Conservation (phyloP, 2,797 vertebrate species). For the Mus minutoides region DNA sequence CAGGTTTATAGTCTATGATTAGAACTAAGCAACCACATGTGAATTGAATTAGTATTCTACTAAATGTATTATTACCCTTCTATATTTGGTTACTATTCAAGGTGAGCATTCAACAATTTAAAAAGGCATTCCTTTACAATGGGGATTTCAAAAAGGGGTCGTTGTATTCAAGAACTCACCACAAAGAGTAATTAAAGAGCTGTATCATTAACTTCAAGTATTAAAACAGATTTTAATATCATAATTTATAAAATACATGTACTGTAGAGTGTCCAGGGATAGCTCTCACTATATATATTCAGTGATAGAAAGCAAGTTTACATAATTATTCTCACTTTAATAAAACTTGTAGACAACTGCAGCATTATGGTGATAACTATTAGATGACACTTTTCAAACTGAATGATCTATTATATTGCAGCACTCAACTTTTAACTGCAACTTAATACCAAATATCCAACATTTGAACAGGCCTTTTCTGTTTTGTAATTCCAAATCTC, state of each 20-base stretch:
- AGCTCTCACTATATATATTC: not conserved
- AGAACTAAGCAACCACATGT: not conserved
- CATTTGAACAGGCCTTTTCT: not conserved
- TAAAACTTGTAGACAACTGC: conserved; percentile 6
- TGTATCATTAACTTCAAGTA: not conserved
- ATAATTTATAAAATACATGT: not conserved
- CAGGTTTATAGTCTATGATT: conserved; percentile 34
- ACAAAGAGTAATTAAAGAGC: not conserved
- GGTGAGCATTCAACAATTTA: not conserved
- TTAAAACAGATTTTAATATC: not conserved
- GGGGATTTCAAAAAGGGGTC: not conserved
- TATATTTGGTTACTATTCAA: not conserved
- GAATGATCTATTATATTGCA: conserved; percentile 12
- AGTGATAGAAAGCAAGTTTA: not conserved
- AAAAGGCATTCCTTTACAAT: not conserved
- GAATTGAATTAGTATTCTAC: not conserved
- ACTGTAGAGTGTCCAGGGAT: not conserved
- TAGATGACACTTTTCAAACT: conserved; percentile 8
- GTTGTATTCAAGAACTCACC: conserved; percentile 16
- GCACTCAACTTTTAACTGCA: conserved; percentile 10
- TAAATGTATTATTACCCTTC: too few relatives aligned
- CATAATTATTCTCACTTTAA: conserved; percentile 28
- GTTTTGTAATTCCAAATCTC: conserved; percentile 3
- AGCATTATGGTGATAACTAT: not conserved
- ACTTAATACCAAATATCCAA: not conserved